These are phyloP conservation scores for Oxyruncus cristatus DNA, from an alignment of 2,113 vertebrate genomes.

Conservation along the genomic window DNA sequence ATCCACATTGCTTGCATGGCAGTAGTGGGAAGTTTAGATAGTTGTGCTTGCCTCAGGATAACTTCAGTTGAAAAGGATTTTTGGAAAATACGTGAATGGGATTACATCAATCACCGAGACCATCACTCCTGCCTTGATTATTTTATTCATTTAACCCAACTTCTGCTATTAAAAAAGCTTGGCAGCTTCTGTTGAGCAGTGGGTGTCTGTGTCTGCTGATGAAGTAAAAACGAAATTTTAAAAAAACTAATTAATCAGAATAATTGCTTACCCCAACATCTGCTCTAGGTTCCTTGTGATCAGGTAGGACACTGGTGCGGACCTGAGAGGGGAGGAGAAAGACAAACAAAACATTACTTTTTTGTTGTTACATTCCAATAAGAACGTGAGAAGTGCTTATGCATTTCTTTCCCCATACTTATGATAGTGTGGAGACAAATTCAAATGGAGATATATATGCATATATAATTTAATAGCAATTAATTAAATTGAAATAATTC, in stretches of 20 bases:
- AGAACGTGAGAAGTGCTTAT: neutral
- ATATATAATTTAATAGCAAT: neutral
- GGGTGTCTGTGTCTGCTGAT: neutral
- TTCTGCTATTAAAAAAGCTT: neutral
- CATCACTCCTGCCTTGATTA: neutral
- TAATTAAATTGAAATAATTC: neutral
- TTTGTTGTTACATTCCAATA: neutral
- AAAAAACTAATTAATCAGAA: neutral
- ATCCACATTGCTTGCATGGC: neutral
- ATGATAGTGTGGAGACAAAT: neutral
- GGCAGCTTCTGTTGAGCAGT: neutral
- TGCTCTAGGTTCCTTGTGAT: constrained; percentile 72
- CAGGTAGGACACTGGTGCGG: constrained; percentile 66
- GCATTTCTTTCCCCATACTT: neutral
- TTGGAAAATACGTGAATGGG: neutral
- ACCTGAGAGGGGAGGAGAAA: constrained; percentile 53
- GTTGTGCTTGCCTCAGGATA: neutral
- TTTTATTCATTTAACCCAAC: neutral
- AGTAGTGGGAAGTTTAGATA: neutral
- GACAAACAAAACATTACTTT: neutral
- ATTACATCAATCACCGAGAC: neutral
- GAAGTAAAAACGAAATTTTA: neutral
- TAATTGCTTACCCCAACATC: constrained; percentile 75
- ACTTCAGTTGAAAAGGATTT: neutral
- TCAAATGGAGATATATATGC: neutral